These are phyloP conservation scores for Vanacampus margaritifer DNA, from an alignment of 2,113 vertebrate species.

Conservation along the genomic window DNA sequence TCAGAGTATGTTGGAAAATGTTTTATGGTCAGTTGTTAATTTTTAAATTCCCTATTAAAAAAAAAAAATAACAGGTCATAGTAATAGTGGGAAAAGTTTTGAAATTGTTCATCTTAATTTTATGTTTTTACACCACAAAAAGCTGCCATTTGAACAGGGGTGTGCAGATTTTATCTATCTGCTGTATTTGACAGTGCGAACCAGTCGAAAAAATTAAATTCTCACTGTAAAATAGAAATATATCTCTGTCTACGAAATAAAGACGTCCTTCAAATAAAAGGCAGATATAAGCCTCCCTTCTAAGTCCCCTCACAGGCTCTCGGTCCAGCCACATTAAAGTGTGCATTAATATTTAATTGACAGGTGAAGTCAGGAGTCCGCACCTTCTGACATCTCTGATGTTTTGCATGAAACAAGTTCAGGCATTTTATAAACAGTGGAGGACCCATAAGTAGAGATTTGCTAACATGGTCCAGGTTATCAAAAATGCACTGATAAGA, in stretches of 20 bases:
- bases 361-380: slow-evolving; percentile 4
- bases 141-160: too few species aligned
- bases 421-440: slow-evolving; percentile 16
- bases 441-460: background rate
- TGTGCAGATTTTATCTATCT: too few species aligned
- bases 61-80: too few species aligned
- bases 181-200: too few species aligned
- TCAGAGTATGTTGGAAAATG: too few species aligned
- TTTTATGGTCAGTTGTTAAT: too few species aligned
- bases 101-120: too few species aligned
- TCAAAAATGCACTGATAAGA: background rate
- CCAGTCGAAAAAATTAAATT: too few species aligned
- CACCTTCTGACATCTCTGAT: slow-evolving; percentile 22
- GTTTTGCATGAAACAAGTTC: slow-evolving; percentile 19
- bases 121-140: too few species aligned
- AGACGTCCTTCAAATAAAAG: background rate
- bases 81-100: too few species aligned
- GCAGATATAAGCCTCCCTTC: background rate
- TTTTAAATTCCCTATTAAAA: too few species aligned
- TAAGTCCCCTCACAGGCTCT: slow-evolving; percentile 12
- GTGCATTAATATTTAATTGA: slow-evolving; percentile 37
- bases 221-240: too few species aligned
- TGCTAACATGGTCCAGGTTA: background rate
- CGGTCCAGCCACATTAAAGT: slow-evolving; percentile 5
- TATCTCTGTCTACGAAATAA: background rate